Evolutionary conservation across 2,888 invertebrate genomes (phyloP).

Genomic region (Dryobotodes eremita): DNA sequence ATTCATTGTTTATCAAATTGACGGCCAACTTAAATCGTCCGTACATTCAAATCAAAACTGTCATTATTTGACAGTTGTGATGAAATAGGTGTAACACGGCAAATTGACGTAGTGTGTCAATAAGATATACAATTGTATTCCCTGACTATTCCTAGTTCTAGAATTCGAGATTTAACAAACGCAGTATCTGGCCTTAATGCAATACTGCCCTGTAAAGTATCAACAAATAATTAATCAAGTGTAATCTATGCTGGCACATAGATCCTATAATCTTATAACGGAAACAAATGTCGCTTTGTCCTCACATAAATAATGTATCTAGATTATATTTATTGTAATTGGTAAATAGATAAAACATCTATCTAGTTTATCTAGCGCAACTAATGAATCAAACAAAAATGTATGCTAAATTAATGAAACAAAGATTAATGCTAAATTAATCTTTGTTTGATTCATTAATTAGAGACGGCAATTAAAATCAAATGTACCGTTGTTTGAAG

Average conservation of each 20-base stretch:
- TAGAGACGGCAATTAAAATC: neutral
- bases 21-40: too few species aligned
- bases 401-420: too few species aligned
- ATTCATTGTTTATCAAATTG: too few species aligned
- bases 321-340: constrained; percentile 36
- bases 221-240: constrained; percentile 21
- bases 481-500: neutral
- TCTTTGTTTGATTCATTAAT: neutral
- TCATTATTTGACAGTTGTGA: too few species aligned
- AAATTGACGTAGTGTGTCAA: too few species aligned
- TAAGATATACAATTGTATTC: too few species aligned
- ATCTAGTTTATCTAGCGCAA: constrained; percentile 16
- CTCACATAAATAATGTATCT: constrained; percentile 31
- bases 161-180: neutral
- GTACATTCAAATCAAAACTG: too few species aligned
- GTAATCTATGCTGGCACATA: constrained; percentile 21
- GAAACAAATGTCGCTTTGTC: constrained; percentile 39
- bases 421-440: neutral
- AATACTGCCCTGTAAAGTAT: neutral
- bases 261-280: constrained; percentile 31
- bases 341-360: constrained; percentile 28
- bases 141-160: neutral
- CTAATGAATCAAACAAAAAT: neutral
- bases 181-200: neutral
- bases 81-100: too few species aligned